Conservation (phyloP, 2,888 invertebrate genomes). For the Molanna angustata region DNA sequence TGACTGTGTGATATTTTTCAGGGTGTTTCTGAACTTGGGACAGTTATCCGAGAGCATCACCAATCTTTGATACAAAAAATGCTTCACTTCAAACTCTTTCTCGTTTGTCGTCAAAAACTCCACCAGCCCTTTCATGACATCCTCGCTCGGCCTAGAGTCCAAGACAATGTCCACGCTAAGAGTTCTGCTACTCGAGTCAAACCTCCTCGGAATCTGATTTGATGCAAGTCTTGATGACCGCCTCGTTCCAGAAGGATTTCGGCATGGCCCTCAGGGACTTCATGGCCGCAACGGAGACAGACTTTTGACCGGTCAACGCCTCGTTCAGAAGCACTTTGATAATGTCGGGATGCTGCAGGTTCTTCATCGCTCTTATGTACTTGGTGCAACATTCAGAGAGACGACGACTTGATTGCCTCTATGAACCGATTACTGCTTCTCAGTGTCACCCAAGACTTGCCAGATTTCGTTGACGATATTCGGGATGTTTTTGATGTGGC, state of each 20-base stretch:
- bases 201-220: conserved; percentile 55
- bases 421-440: conserved; percentile 72
- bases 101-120: conserved; percentile 51
- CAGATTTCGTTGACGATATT: conserved; percentile 79
- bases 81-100: conserved; percentile 61
- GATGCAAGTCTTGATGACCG: conserved; percentile 50
- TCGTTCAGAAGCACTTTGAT: conserved; percentile 59
- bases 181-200: conserved; percentile 69
- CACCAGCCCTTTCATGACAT: conserved; percentile 53
- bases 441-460: conserved; percentile 84
- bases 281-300: conserved; percentile 64
- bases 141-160: conserved; percentile 54
- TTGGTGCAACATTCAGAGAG: conserved; percentile 57
- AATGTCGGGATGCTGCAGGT: conserved; percentile 60
- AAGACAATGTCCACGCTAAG: conserved; percentile 69
- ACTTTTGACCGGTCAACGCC: conserved; percentile 50
- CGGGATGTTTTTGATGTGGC: conserved; percentile 75
- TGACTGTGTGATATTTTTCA: conserved; percentile 43
- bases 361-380: conserved; percentile 67
- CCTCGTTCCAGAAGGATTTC: conserved; percentile 38
- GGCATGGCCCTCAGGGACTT: conserved; percentile 61
- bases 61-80: conserved; percentile 62
- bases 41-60: conserved; percentile 57
- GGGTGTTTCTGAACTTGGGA: conserved; percentile 41
- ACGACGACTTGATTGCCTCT: conserved; percentile 68